Percentiles rank a stretch among this genome's conserved stretches.
phyloP scores from a whole-genome alignment of 2,113 vertebrate species.

The Mormoops blainvillei region DNA sequence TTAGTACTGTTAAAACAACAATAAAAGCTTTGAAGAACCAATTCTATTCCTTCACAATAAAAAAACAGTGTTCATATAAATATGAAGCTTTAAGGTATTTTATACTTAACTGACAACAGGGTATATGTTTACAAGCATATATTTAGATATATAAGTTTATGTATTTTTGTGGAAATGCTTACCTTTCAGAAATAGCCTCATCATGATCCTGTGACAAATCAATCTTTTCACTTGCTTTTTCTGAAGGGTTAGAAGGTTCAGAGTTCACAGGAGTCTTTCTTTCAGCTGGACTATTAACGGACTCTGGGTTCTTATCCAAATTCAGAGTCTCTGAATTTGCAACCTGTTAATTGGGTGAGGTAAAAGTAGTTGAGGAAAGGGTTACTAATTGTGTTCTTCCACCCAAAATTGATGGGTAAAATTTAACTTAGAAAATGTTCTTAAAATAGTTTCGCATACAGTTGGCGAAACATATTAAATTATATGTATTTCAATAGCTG shows the following conservation, averaged over 20 bases:
- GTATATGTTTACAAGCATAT: neutral
- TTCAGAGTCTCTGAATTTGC: neutral
- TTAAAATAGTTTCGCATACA: neutral
- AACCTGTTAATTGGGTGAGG: conserved; percentile 45
- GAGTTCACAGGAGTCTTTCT: neutral
- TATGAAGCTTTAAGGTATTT: neutral
- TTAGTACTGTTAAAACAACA: neutral
- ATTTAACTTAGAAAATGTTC: conserved; percentile 12
- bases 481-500: neutral
- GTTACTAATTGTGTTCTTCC: neutral
- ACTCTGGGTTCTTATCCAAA: neutral
- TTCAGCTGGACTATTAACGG: neutral
- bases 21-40: neutral
- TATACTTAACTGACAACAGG: neutral
- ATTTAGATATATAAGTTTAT: neutral
- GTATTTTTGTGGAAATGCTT: conserved; percentile 43
- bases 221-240: conserved; percentile 22
- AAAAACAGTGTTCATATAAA: neutral
- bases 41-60: neutral
- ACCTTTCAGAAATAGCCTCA: conserved; percentile 63
- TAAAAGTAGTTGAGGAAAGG: neutral
- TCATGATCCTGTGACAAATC: conserved; percentile 5
- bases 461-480: conserved; percentile 16
- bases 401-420: neutral
- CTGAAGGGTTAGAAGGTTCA: neutral